phyloP scores from a whole-genome alignment of 1,140 invertebrate species.

The Cotesia chilonis region DNA sequence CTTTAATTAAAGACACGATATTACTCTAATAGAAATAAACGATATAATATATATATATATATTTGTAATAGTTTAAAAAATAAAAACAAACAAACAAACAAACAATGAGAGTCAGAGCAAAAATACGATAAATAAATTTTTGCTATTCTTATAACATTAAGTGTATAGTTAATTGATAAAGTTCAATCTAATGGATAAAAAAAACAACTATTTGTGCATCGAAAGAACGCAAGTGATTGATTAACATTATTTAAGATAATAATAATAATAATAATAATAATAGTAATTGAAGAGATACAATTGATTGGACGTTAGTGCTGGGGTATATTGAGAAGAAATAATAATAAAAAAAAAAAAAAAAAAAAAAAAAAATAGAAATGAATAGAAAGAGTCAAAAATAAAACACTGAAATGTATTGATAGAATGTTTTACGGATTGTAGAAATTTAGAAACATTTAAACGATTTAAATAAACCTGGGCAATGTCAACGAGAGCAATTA shows the following conservation, averaged over 20 bases:
- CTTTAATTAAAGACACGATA: slow-evolving; percentile 27
- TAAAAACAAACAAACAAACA: slow-evolving; percentile 13
- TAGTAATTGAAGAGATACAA: too few relatives aligned
- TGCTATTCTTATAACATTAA: slow-evolving; percentile 54
- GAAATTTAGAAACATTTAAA: slow-evolving; percentile 5
- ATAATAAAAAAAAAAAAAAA: slow-evolving; percentile 10
- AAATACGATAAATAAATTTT: slow-evolving; percentile 47
- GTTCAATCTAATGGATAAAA: slow-evolving; percentile 48
- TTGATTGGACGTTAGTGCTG: too few relatives aligned
- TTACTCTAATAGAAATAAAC: slow-evolving; percentile 37
- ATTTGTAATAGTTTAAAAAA: slow-evolving; percentile 56
- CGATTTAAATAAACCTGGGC: too few relatives aligned
- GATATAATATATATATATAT: slow-evolving; percentile 52
- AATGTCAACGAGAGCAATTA: too few relatives aligned
- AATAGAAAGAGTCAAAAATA: slow-evolving; percentile 1
- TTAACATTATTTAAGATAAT: slow-evolving; percentile 40
- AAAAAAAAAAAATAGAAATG: not conserved
- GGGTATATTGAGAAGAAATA: not conserved
- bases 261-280: too few relatives aligned
- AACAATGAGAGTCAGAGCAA: slow-evolving; percentile 30
- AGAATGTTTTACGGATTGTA: not conserved
- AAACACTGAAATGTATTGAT: not conserved
- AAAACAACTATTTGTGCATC: slow-evolving; percentile 51
- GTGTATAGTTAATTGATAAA: slow-evolving; percentile 50
- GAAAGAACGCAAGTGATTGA: slow-evolving; percentile 47